A percentile compares a stretch with the other conserved stretches of the same genome.
Conservation (phyloP, 2,797 vertebrate species). For the Harpagifer antarcticus region DNA sequence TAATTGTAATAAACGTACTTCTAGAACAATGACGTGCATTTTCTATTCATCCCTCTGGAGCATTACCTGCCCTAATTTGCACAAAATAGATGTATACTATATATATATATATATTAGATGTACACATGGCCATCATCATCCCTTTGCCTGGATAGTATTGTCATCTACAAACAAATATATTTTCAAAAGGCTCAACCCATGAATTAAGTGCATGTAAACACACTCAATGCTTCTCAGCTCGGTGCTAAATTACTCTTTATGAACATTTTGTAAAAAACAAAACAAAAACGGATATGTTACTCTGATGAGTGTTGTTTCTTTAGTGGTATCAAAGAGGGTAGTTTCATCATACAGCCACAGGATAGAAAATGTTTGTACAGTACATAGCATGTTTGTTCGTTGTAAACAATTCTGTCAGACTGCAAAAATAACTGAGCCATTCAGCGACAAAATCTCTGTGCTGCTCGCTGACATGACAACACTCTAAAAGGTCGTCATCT, state of each 20-base stretch:
- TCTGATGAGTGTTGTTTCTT: constrained; percentile 21
- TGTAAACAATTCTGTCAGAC: constrained; percentile 77
- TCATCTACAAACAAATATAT: neutral
- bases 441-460: constrained; percentile 9
- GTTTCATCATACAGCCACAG: constrained; percentile 62
- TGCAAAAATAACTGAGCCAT: constrained; percentile 46
- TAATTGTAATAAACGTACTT: neutral
- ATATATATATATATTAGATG: neutral
- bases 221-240: constrained; percentile 31
- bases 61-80: neutral
- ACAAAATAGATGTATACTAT: neutral
- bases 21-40: neutral
- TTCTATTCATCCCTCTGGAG: constrained; percentile 1
- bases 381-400: constrained; percentile 58
- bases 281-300: constrained; percentile 39
- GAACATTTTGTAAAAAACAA: constrained; percentile 43
- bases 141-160: neutral
- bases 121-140: neutral
- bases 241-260: constrained; percentile 51
- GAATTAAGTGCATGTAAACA: constrained; percentile 30
- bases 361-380: constrained; percentile 71
- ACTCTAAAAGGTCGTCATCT: constrained; percentile 16
- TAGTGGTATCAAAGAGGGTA: constrained; percentile 65
- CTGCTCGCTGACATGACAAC: constrained; percentile 22
- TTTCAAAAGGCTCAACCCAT: neutral